Evolutionary conservation across 2,888 invertebrate species (phyloP).

Genomic region (Machimus rusticus): DNA sequence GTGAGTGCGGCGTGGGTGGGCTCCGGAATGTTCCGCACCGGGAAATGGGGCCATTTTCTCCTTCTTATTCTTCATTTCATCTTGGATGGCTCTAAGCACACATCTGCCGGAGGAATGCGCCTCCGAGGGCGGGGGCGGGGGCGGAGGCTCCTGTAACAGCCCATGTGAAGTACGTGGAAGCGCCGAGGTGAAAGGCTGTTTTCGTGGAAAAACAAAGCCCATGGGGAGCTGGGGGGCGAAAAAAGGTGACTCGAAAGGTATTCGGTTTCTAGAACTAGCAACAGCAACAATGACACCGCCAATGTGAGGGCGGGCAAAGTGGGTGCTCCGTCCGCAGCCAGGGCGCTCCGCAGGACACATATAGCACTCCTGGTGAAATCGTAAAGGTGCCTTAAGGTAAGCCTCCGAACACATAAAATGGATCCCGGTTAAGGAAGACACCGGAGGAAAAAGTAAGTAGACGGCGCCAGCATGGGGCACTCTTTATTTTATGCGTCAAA

Average conservation of each 20-base stretch:
- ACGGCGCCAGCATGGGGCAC: slow-evolving; percentile 45
- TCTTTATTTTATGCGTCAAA: slow-evolving; percentile 46
- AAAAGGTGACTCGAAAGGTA: neutral
- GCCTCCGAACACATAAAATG: slow-evolving; percentile 49
- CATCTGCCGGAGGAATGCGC: neutral
- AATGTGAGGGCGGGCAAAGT: neutral
- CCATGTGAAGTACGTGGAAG: slow-evolving; percentile 40
- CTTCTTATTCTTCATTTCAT: slow-evolving; percentile 32
- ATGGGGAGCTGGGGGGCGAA: neutral
- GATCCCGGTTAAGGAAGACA: slow-evolving; percentile 48
- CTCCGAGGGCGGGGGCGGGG: neutral
- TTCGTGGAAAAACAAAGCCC: neutral
- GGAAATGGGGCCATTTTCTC: slow-evolving; percentile 18
- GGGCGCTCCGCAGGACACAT: slow-evolving; percentile 6
- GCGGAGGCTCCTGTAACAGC: slow-evolving; percentile 19
- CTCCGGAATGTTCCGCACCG: neutral
- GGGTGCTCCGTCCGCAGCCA: neutral
- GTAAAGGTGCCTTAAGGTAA: slow-evolving; percentile 50
- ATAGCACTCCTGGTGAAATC: slow-evolving; percentile 48
- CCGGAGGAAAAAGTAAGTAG: slow-evolving; percentile 42
- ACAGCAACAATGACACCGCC: slow-evolving; percentile 17
- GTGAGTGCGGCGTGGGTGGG: neutral
- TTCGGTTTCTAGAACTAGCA: neutral
- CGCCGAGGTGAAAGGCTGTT: slow-evolving; percentile 15
- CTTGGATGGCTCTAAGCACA: neutral